A percentile compares a stretch with the other conserved stretches of the same genome.
phyloP scores from a whole-genome alignment of 2,797 vertebrate genomes.

The Platyrinchus mystaceus region DNA sequence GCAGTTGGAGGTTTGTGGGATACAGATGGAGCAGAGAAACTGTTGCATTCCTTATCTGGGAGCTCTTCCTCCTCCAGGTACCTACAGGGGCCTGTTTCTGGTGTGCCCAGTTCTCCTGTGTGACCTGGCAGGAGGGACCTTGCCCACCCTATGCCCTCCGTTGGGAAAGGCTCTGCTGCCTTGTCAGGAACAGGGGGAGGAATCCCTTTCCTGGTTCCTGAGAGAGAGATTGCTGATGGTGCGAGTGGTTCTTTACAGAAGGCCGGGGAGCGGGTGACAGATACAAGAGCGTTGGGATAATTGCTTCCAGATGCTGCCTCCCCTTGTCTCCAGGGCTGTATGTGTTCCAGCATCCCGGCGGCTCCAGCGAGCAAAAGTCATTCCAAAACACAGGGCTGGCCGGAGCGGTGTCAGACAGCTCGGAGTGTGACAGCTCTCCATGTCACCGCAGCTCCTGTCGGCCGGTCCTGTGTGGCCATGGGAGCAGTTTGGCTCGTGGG shows the following conservation, averaged over 20 bases:
- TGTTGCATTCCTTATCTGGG: background rate
- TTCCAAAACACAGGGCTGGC: background rate
- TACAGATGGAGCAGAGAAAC: background rate
- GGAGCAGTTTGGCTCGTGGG: fast-evolving
- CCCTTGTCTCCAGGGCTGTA: background rate
- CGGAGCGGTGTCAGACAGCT: background rate
- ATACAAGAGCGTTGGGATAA: background rate
- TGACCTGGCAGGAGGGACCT: background rate
- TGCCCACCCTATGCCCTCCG: fast-evolving
- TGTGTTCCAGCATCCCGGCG: background rate
- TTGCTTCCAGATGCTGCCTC: constrained; percentile 32
- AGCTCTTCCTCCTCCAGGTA: background rate
- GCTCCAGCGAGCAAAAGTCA: background rate
- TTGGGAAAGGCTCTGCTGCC: background rate
- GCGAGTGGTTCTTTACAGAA: background rate
- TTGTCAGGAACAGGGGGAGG: background rate
- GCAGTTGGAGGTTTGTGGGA: background rate
- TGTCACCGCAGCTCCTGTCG: background rate
- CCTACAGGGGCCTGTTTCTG: background rate
- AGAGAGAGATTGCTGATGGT: background rate
- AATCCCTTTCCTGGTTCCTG: background rate
- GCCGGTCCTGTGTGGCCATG: fast-evolving
- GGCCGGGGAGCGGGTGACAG: background rate
- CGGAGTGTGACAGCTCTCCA: fast-evolving
- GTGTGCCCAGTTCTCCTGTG: background rate